phyloP scores from a whole-genome alignment of 2,113 vertebrate genomes.

The Myotis lucifugus region DNA sequence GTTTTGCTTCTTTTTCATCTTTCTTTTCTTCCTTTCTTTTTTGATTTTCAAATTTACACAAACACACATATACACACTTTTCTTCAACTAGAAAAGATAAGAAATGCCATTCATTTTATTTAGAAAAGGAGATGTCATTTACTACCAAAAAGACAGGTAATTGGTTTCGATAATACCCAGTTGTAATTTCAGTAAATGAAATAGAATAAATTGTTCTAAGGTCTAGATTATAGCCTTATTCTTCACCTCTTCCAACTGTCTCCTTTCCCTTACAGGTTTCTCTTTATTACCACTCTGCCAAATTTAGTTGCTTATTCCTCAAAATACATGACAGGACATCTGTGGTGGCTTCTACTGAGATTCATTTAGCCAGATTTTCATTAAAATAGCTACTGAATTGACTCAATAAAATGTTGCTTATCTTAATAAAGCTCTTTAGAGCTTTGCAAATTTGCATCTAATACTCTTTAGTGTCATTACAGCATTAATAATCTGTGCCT shows the following conservation, averaged over 20 bases:
- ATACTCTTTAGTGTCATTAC: constrained; percentile 83
- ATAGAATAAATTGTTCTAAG: neutral
- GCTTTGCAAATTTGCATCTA: constrained; percentile 85
- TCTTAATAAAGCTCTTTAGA: constrained; percentile 81
- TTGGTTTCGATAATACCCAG: neutral
- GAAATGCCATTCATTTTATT: neutral
- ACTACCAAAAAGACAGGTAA: neutral
- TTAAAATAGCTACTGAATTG: constrained; percentile 81
- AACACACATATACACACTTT: neutral
- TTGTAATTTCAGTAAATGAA: neutral
- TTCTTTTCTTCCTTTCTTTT: neutral
- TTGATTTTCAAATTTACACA: neutral
- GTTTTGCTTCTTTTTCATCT: neutral
- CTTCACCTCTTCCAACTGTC: neutral
- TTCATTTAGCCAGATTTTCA: constrained; percentile 83
- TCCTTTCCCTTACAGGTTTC: neutral
- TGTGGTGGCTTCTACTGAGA: constrained; percentile 75
- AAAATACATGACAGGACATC: constrained; percentile 76
- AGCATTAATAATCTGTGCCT: constrained; percentile 85
- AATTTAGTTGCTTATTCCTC: neutral
- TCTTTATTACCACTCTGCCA: neutral
- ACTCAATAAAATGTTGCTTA: constrained; percentile 83
- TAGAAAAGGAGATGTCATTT: neutral
- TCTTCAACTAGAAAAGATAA: neutral
- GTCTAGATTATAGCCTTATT: fast-evolving